phyloP scores from a whole-genome alignment of 1,140 invertebrate genomes.

The Lysiphlebus fabarum region DNA sequence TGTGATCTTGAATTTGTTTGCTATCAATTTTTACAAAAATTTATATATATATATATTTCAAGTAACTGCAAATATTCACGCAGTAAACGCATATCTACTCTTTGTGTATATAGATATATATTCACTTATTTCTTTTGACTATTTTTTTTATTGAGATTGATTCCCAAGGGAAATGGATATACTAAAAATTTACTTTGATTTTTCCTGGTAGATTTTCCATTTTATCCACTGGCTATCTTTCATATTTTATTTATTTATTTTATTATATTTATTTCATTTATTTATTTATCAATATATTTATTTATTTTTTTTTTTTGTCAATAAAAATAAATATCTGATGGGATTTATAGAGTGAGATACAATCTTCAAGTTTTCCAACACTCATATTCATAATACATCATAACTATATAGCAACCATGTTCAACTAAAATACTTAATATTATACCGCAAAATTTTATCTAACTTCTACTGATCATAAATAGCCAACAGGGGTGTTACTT shows the following conservation, averaged over 20 bases:
- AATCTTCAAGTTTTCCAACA: neutral
- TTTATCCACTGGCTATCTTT: neutral
- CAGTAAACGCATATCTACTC: constrained; percentile 37
- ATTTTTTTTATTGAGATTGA: constrained; percentile 38
- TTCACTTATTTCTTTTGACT: no score
- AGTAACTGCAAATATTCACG: constrained; percentile 49
- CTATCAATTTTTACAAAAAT: constrained; percentile 41
- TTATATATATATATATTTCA: constrained; percentile 39
- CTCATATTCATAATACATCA: no score
- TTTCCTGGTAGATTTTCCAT: constrained; percentile 4
- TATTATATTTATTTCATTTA: neutral
- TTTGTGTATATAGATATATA: neutral
- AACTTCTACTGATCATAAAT: no score
- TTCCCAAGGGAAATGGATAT: constrained; percentile 27
- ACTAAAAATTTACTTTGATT: constrained; percentile 7
- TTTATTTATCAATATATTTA: neutral
- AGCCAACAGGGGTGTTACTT: no score
- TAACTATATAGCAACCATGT: no score
- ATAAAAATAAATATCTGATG: constrained; percentile 10
- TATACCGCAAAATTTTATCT: no score
- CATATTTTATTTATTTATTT: constrained; percentile 4
- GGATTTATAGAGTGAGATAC: neutral
- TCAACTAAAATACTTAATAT: no score
- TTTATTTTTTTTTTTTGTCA: neutral
- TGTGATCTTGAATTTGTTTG: constrained; percentile 39